These are phyloP conservation scores for Agriopis leucophaearia DNA, from an alignment of 2,888 invertebrate genomes.

Conservation along the genomic window DNA sequence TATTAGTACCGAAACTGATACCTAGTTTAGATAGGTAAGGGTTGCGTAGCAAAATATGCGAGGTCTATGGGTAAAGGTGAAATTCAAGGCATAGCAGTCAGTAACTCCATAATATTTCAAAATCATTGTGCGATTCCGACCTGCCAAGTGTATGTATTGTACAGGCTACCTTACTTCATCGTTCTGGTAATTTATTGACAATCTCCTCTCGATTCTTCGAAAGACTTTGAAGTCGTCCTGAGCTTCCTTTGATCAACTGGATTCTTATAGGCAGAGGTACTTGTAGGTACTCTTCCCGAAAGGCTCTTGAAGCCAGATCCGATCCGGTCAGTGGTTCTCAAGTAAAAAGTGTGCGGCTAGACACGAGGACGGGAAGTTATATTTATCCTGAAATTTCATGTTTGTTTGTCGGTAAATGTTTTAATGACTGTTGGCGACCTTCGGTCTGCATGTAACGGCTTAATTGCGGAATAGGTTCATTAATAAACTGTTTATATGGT, in stretches of 20 bases:
- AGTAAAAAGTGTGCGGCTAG: constrained; percentile 13
- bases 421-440: background rate
- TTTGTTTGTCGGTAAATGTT: background rate
- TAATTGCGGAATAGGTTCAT: constrained; percentile 12
- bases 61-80: background rate
- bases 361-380: background rate
- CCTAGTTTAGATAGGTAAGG: too few relatives aligned
- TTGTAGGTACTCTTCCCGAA: constrained; percentile 13
- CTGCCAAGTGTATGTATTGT: background rate
- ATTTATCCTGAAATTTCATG: background rate
- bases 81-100: background rate
- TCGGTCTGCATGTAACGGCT: constrained; percentile 2
- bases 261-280: constrained; percentile 6
- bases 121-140: background rate
- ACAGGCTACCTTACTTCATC: background rate
- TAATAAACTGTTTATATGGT: constrained; percentile 11
- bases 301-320: constrained; percentile 21
- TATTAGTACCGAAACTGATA: too few relatives aligned
- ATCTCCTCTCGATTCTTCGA: constrained; percentile 34
- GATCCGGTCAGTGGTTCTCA: constrained; percentile 9
- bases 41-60: too few relatives aligned
- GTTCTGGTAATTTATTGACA: constrained; percentile 19
- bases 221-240: constrained; percentile 48
- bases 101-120: background rate
- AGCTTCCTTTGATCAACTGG: constrained; percentile 19